A percentile compares a stretch with the other conserved stretches of the same genome.
Evolutionary conservation across 2,888 invertebrate species (phyloP).

Genomic region (Epirrita christyi): DNA sequence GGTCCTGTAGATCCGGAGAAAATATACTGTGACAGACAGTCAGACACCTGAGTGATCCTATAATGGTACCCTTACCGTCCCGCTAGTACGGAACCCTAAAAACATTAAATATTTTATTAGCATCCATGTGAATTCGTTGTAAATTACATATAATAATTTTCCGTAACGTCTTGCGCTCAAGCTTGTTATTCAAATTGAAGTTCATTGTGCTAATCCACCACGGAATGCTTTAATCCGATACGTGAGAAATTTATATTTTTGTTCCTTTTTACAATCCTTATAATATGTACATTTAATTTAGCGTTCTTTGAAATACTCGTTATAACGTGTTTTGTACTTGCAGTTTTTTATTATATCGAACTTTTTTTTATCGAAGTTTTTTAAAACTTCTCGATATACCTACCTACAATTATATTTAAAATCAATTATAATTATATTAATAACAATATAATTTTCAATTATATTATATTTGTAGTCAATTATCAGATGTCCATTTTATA

Average conservation of each 20-base stretch:
- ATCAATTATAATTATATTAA: too few species aligned
- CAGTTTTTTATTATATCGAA: background rate
- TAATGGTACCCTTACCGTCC: too few species aligned
- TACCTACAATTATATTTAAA: too few species aligned
- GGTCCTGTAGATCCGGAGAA: too few species aligned
- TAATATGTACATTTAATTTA: constrained; percentile 10
- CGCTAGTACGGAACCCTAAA: too few species aligned
- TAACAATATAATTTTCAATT: too few species aligned
- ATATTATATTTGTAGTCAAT: constrained; percentile 10
- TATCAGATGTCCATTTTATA: constrained; percentile 14
- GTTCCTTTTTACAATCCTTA: constrained; percentile 32
- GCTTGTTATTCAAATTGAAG: constrained; percentile 43
- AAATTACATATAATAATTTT: constrained; percentile 42
- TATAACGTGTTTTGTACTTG: constrained; percentile 14
- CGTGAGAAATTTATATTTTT: constrained; percentile 41
- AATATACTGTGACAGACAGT: too few species aligned
- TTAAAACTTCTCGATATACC: too few species aligned
- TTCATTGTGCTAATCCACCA: constrained; percentile 53
- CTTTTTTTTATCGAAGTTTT: background rate
- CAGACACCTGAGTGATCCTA: too few species aligned
- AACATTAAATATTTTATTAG: constrained; percentile 8
- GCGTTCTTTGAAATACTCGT: constrained; percentile 12
- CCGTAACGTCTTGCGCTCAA: constrained; percentile 34
- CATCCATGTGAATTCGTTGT: constrained; percentile 27
- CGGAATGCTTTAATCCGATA: constrained; percentile 59